These are phyloP conservation scores for Heliconius hewitsoni DNA, from an alignment of 1,140 invertebrate species.

Conservation along the genomic window DNA sequence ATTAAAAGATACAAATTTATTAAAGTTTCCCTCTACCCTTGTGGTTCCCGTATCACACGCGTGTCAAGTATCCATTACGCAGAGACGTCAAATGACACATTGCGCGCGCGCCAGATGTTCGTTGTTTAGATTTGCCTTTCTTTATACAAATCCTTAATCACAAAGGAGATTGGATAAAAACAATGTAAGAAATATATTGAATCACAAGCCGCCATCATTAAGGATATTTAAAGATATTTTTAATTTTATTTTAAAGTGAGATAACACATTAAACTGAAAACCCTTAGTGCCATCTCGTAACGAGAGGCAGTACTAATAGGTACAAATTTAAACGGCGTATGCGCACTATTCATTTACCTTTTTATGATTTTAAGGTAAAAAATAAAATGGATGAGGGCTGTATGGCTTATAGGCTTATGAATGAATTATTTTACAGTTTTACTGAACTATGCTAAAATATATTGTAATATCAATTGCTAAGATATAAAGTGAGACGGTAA, in stretches of 20 bases:
- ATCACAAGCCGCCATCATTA: conserved; percentile 6
- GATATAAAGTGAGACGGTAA: too few relatives aligned
- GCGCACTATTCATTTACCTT: background rate
- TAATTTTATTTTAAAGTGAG: too few relatives aligned
- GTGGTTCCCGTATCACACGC: conserved; percentile 15
- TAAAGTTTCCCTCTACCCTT: background rate
- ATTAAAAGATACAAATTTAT: background rate
- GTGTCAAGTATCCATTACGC: conserved; percentile 21
- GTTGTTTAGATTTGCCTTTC: conserved; percentile 60
- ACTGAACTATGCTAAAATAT: background rate
- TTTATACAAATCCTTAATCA: conserved; percentile 47
- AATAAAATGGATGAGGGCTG: too few relatives aligned
- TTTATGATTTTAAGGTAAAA: background rate
- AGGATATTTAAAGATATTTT: background rate
- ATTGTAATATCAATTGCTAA: too few relatives aligned
- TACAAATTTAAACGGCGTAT: background rate
- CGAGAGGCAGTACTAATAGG: background rate
- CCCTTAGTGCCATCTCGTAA: background rate
- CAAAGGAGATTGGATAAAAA: conserved; percentile 36
- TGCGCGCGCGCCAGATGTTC: conserved; percentile 58
- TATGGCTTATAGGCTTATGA: background rate
- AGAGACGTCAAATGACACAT: conserved; percentile 43
- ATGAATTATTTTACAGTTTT: background rate
- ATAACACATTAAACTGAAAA: background rate
- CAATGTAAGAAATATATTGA: conserved; percentile 2